Evolutionary conservation across 1,140 invertebrate species (phyloP).

Genomic region (Tetramorium alpestre): DNA sequence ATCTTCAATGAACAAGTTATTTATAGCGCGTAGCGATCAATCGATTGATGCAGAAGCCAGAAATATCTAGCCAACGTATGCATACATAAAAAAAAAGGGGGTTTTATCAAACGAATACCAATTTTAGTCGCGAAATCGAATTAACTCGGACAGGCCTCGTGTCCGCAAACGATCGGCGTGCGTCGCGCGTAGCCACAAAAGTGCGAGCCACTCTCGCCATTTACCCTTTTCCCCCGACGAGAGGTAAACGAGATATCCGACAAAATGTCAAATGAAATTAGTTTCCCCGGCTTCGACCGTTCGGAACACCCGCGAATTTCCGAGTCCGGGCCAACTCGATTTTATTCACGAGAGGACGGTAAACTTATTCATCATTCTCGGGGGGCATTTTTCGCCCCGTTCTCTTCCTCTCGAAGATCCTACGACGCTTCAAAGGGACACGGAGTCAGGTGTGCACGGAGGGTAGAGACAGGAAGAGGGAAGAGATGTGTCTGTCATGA

Average conservation of each 20-base stretch:
- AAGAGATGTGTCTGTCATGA: not conserved
- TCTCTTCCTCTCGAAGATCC: not conserved
- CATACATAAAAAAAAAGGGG: not conserved
- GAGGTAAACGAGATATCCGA: slow-evolving; percentile 4
- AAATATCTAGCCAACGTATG: slow-evolving; percentile 9
- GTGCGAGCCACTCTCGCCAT: not conserved
- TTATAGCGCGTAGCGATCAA: slow-evolving; percentile 22
- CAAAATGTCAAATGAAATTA: slow-evolving; percentile 4
- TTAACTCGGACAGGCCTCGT: not conserved
- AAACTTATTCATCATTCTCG: not conserved
- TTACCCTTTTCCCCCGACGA: not conserved
- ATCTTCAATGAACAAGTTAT: slow-evolving; percentile 43
- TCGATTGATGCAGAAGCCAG: slow-evolving; percentile 5
- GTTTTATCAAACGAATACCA: not conserved
- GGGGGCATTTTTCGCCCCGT: not conserved
- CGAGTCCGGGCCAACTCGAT: not conserved
- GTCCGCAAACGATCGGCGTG: not conserved
- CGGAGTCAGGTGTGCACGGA: not conserved
- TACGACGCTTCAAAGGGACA: not conserved
- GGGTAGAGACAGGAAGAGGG: not conserved
- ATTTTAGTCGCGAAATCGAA: slow-evolving; percentile 5
- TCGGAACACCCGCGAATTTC: not conserved
- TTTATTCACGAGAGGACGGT: not conserved
- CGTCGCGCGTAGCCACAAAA: slow-evolving; percentile 6
- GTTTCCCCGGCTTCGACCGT: not conserved